Evolutionary conservation across 1,140 invertebrate genomes (phyloP).

Genomic region (Gonatopus flavifemur): DNA sequence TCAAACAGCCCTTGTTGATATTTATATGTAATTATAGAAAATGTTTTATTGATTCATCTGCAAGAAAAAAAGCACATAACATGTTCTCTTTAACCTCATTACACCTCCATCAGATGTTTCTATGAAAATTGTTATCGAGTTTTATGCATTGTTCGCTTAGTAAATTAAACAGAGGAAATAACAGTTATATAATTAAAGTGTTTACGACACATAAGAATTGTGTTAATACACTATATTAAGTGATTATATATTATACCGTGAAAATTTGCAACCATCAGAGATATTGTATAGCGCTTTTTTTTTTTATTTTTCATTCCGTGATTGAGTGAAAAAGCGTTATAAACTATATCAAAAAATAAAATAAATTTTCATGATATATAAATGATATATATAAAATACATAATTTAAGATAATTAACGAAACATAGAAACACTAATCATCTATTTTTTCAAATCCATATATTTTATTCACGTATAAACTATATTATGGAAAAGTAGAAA

Average conservation of each 20-base stretch:
- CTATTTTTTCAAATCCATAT: background rate
- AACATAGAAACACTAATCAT: background rate
- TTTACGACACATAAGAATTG: too few relatives aligned
- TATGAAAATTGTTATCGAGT: constrained; percentile 40
- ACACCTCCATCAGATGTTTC: constrained; percentile 28
- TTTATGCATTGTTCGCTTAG: constrained; percentile 42
- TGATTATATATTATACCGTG: constrained; percentile 26
- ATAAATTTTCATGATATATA: background rate
- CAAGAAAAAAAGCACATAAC: constrained; percentile 13
- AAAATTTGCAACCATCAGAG: constrained; percentile 19
- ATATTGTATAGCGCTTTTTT: constrained; percentile 21
- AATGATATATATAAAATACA: background rate
- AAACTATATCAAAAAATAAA: too few relatives aligned
- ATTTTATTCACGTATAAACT: background rate
- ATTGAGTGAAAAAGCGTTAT: constrained; percentile 8
- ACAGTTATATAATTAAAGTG: constrained; percentile 24
- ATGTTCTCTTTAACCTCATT: constrained; percentile 19
- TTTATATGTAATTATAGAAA: constrained; percentile 28
- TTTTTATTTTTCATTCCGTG: constrained; percentile 8
- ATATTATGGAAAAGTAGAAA: background rate
- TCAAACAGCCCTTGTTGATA: constrained; percentile 31
- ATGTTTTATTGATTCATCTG: constrained; percentile 25
- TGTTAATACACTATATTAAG: too few relatives aligned
- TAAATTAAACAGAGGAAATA: constrained; percentile 33
- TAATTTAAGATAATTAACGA: background rate